phyloP scores from a whole-genome alignment of 2,113 vertebrate genomes.

The Gnathonemus echidnorhynchus region DNA sequence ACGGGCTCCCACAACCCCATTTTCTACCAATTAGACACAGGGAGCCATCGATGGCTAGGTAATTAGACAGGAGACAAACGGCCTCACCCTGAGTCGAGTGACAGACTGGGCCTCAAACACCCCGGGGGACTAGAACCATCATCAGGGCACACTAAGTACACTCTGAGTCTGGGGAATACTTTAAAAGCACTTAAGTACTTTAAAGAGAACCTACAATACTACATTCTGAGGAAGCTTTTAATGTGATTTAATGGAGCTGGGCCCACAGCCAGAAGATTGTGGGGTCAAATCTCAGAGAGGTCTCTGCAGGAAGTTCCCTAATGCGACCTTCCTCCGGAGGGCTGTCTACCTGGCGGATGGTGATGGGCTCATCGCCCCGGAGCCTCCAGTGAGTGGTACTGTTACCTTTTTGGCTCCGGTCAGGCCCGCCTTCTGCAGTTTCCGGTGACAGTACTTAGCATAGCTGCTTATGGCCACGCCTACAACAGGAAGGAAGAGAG shows the following conservation, averaged over 20 bases:
- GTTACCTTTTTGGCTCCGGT: constrained; percentile 93
- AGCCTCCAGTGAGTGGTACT: neutral
- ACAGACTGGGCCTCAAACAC: neutral
- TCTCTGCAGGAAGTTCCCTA: neutral
- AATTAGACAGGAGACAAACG: neutral
- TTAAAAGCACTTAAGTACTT: neutral
- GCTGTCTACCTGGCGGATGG: neutral
- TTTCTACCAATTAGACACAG: constrained; percentile 2
- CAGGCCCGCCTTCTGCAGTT: constrained; percentile 88
- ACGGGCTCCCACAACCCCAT: neutral
- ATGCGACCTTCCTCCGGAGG: neutral
- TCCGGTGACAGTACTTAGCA: constrained; percentile 94
- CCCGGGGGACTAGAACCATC: neutral
- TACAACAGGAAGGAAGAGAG: constrained; percentile 35
- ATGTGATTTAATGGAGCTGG: neutral
- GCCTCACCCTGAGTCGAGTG: neutral
- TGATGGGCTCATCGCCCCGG: neutral
- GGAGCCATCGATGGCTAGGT: neutral
- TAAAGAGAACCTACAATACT: neutral
- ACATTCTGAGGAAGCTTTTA: neutral
- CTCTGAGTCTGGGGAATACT: neutral
- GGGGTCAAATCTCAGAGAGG: neutral
- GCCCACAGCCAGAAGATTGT: neutral
- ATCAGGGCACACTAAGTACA: neutral
- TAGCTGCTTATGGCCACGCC: constrained; percentile 98